Evolutionary conservation across 2,113 vertebrate genomes (phyloP).

Genomic region (Nibea albiflora): DNA sequence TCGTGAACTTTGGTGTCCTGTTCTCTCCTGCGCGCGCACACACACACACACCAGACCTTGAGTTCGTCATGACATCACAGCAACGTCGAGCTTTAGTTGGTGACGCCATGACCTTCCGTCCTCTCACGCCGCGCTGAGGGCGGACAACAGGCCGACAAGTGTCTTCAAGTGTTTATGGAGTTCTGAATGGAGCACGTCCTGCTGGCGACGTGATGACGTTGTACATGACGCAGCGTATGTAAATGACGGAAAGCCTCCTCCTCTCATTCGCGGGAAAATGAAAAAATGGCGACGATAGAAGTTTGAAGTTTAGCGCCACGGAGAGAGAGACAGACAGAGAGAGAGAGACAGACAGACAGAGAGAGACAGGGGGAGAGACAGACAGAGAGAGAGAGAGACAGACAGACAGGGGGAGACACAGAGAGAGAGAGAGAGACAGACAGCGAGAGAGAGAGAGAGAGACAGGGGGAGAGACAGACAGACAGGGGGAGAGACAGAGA

Average conservation of each 20-base stretch:
- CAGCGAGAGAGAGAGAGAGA: not conserved
- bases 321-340: constrained; percentile 5
- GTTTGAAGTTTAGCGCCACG: constrained; percentile 71
- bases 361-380: too few relatives aligned
- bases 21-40: constrained; percentile 71
- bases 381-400: too few relatives aligned
- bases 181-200: not conserved
- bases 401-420: too few relatives aligned
- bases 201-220: constrained; percentile 6
- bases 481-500: not conserved
- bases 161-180: too few relatives aligned
- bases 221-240: not conserved
- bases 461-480: not conserved
- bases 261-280: constrained; percentile 76
- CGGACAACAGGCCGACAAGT: too few relatives aligned
- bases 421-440: too few relatives aligned
- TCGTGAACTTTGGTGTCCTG: constrained; percentile 73
- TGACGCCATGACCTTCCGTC: too few relatives aligned
- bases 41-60: not conserved
- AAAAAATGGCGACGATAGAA: constrained; percentile 73
- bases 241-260: constrained; percentile 10
- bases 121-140: too few relatives aligned
- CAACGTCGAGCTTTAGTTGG: too few relatives aligned
- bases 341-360: not conserved
- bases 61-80: not conserved